Percentiles rank a stretch among this genome's conserved stretches.
These are phyloP conservation scores for Alloplasta piceator DNA, from an alignment of 2,888 invertebrate species.

Conservation along the genomic window DNA sequence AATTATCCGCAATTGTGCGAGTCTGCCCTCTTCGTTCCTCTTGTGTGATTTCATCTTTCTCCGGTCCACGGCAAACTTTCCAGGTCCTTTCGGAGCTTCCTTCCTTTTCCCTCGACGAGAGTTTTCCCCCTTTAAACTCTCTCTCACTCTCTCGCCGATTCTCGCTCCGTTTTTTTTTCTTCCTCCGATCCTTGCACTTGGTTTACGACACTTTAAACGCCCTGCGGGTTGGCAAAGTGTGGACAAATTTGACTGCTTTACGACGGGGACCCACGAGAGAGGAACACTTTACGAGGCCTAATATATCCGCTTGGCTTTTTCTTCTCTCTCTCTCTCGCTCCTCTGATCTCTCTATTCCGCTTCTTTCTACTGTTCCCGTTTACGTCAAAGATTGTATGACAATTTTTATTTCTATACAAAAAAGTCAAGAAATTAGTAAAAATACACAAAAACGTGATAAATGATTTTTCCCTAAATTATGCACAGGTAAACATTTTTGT, in stretches of 20 bases:
- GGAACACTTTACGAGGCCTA: constrained; percentile 65
- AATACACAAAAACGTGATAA: too few species aligned
- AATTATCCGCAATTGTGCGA: constrained; percentile 54
- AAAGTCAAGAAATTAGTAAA: too few species aligned
- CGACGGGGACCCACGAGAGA: constrained; percentile 63
- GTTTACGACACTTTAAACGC: constrained; percentile 77
- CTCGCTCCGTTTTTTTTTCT: background rate
- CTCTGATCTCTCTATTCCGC: too few species aligned
- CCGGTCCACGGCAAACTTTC: constrained; percentile 14
- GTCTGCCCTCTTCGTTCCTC: constrained; percentile 18
- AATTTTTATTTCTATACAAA: too few species aligned
- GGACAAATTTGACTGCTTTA: constrained; percentile 78
- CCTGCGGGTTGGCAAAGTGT: constrained; percentile 70
- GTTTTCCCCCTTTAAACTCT: background rate
- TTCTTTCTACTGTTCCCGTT: too few species aligned
- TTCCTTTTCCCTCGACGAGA: constrained; percentile 11
- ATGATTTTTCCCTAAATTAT: too few species aligned
- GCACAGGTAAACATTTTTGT: too few species aligned
- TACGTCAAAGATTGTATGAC: too few species aligned
- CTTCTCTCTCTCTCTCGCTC: constrained; percentile 12
- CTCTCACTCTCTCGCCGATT: background rate
- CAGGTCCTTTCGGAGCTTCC: background rate
- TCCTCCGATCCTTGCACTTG: constrained; percentile 58
- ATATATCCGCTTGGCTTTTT: constrained; percentile 48
- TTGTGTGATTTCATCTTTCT: constrained; percentile 29